phyloP scores from a whole-genome alignment of 1,140 invertebrate genomes.

The Nomia melanderi region DNA sequence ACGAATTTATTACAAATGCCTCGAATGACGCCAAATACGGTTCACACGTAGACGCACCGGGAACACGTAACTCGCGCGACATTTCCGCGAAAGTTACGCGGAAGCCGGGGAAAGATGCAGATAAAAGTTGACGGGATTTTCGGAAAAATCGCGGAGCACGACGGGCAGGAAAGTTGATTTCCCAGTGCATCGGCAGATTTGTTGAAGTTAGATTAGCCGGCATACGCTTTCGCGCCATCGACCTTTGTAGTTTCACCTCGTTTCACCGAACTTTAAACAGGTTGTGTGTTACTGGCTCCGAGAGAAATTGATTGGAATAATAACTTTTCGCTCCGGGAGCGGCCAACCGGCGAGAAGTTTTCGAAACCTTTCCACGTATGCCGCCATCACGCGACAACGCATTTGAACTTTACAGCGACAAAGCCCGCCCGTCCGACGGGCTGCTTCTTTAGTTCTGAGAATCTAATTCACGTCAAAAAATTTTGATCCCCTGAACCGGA shows the following conservation, averaged over 20 bases:
- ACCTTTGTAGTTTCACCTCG: slow-evolving; percentile 44
- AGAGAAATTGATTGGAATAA: slow-evolving; percentile 57
- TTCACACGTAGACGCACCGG: not conserved
- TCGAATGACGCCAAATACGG: too few species aligned
- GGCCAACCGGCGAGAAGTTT: slow-evolving; percentile 38
- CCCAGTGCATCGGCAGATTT: slow-evolving; percentile 14
- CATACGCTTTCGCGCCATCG: slow-evolving; percentile 21
- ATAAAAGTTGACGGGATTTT: not conserved
- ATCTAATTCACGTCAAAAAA: slow-evolving; percentile 28
- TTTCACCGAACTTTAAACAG: slow-evolving; percentile 53
- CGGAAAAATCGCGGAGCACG: not conserved
- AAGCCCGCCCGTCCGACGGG: slow-evolving; percentile 9
- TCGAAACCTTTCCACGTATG: slow-evolving; percentile 45
- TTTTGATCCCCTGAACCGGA: not conserved
- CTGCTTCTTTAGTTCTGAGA: slow-evolving; percentile 20
- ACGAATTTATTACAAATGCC: too few species aligned
- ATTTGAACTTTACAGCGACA: slow-evolving; percentile 23
- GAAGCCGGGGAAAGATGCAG: not conserved
- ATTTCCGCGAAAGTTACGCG: not conserved
- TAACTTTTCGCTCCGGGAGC: slow-evolving; percentile 44
- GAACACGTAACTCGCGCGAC: not conserved
- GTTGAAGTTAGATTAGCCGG: slow-evolving; percentile 38
- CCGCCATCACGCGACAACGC: not conserved
- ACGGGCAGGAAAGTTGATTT: not conserved
- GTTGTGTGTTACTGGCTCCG: slow-evolving; percentile 37